These are phyloP conservation scores for Crocidura indochinensis DNA, from an alignment of 2,797 vertebrate species.

Conservation along the genomic window DNA sequence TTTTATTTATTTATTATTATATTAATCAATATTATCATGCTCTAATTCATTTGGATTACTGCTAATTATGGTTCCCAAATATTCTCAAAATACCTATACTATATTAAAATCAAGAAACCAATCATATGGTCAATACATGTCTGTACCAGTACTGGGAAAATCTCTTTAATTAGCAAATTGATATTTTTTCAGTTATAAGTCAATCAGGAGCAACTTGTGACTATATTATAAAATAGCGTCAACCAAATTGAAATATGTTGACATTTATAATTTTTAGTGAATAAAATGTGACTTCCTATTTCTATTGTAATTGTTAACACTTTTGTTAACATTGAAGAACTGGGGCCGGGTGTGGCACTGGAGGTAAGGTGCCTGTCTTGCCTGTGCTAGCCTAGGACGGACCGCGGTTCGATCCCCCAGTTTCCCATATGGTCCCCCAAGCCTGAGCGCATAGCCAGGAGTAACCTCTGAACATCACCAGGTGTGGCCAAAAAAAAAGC, in stretches of 20 bases:
- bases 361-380: too few species aligned
- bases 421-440: too few species aligned
- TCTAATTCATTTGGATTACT: conserved; percentile 47
- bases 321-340: conserved; percentile 33
- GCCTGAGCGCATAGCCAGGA: too few species aligned
- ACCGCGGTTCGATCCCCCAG: too few species aligned
- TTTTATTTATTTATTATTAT: conserved; percentile 57
- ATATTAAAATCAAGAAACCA: conserved; percentile 61
- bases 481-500: too few species aligned
- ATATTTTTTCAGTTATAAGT: conserved; percentile 39
- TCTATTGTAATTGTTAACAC: conserved; percentile 28
- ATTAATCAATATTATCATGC: neutral
- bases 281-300: conserved; percentile 48
- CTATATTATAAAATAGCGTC: conserved; percentile 42
- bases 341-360: too few species aligned
- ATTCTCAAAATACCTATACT: conserved; percentile 39
- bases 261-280: conserved; percentile 45
- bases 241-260: conserved; percentile 32
- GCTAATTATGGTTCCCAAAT: conserved; percentile 51
- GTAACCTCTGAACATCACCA: too few species aligned
- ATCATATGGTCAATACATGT: conserved; percentile 40
- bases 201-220: conserved; percentile 38
- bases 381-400: too few species aligned
- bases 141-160: conserved; percentile 52
- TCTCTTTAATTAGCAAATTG: conserved; percentile 13